These are phyloP conservation scores for Ctenosaura bakeri DNA, from an alignment of 2,797 vertebrate species.

Conservation along the genomic window DNA sequence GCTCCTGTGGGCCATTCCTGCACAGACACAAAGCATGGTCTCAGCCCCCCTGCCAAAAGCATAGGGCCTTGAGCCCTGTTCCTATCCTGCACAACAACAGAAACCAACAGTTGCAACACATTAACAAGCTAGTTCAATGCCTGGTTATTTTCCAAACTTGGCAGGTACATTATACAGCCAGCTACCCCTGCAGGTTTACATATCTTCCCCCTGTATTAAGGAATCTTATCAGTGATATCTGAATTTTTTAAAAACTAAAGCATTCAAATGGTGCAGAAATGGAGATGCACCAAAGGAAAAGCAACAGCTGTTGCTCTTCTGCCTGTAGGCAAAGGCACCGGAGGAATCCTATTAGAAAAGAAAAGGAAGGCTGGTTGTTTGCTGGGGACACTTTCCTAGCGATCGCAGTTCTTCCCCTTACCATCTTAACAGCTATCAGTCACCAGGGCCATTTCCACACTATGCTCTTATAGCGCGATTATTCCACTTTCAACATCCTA, in stretches of 20 bases:
- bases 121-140: background rate
- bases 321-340: background rate
- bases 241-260: background rate
- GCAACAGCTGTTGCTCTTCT: background rate
- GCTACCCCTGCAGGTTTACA: background rate
- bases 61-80: background rate
- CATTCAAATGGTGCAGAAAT: background rate
- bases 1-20: conserved; percentile 65
- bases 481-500: no score
- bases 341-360: background rate
- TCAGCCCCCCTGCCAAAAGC: background rate
- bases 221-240: background rate
- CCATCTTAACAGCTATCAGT: background rate
- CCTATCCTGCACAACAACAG: background rate
- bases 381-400: background rate
- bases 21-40: background rate
- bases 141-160: background rate
- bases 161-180: background rate
- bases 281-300: background rate
- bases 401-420: background rate
- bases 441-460: no score
- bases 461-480: no score
- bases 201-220: background rate
- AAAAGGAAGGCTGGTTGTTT: background rate
- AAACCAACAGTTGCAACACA: background rate